A percentile compares a stretch with the other conserved stretches of the same genome.
These are phyloP conservation scores for Gallirallus australis DNA, from an alignment of 2,797 vertebrate genomes.

Conservation along the genomic window DNA sequence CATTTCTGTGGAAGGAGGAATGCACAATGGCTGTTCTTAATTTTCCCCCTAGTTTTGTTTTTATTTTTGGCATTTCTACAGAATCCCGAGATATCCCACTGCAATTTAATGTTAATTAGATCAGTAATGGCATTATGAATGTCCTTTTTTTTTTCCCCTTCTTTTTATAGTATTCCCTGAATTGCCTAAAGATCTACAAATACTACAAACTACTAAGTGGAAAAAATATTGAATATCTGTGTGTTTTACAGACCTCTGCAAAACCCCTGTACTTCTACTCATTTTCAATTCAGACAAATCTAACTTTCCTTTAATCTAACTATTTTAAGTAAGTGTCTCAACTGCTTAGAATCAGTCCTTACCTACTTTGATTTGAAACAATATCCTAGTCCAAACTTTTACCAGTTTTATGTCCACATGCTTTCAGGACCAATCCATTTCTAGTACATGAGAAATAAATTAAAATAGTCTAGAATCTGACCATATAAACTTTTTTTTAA, in stretches of 20 bases:
- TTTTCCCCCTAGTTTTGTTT: neutral
- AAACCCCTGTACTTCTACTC: neutral
- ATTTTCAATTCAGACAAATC: neutral
- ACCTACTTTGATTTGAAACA: neutral
- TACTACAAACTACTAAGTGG: neutral
- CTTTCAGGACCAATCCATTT: neutral
- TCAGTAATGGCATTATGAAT: neutral
- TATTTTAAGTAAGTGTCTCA: neutral
- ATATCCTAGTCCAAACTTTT: neutral
- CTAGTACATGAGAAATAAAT: neutral
- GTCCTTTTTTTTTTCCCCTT: neutral
- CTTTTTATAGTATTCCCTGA: neutral
- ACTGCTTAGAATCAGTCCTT: neutral
- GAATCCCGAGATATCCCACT: slow-evolving; percentile 6
- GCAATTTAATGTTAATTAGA: slow-evolving; percentile 31
- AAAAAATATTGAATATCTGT: neutral
- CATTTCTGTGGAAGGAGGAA: neutral
- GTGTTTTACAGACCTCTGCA: neutral
- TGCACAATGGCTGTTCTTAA: slow-evolving; percentile 24
- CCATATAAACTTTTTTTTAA: neutral
- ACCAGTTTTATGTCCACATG: neutral
- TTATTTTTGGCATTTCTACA: slow-evolving; percentile 44
- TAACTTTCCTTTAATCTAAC: neutral
- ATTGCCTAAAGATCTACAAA: neutral
- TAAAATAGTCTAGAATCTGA: neutral